Conservation (phyloP, 1,140 invertebrate genomes). For the Mactra quadrangularis region DNA sequence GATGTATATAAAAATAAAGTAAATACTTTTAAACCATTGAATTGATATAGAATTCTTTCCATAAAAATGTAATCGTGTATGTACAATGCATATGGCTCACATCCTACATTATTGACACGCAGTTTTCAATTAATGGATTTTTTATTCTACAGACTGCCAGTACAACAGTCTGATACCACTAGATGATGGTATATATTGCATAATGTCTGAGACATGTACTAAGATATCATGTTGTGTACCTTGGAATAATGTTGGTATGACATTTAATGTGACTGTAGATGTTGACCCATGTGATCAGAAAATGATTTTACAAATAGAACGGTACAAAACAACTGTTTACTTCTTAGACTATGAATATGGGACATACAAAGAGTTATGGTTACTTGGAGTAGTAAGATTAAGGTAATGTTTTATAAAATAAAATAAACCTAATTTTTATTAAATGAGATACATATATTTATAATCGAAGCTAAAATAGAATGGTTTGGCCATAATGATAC, state of each 20-base stretch:
- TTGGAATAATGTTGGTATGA: background rate
- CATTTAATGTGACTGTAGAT: constrained; percentile 1
- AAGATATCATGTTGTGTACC: background rate
- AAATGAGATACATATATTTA: background rate
- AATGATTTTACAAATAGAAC: constrained; percentile 43
- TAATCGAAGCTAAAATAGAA: no score
- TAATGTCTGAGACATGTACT: background rate
- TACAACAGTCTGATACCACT: no score
- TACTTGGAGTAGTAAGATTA: background rate
- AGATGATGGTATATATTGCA: no score
- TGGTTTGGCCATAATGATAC: no score
- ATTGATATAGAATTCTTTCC: no score
- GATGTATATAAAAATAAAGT: no score
- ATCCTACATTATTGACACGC: no score
- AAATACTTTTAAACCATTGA: no score
- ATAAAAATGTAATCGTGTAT: no score
- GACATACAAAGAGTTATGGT: constrained; percentile 18
- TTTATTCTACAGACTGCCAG: no score
- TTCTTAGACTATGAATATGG: constrained; percentile 44
- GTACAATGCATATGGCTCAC: no score
- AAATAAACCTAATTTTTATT: background rate
- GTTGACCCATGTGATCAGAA: constrained; percentile 49
- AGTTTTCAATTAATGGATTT: no score
- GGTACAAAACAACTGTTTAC: background rate
- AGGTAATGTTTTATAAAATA: constrained; percentile 12